Conservation (phyloP, 1,140 invertebrate genomes). For the Drosophila parabipectinata region DNA sequence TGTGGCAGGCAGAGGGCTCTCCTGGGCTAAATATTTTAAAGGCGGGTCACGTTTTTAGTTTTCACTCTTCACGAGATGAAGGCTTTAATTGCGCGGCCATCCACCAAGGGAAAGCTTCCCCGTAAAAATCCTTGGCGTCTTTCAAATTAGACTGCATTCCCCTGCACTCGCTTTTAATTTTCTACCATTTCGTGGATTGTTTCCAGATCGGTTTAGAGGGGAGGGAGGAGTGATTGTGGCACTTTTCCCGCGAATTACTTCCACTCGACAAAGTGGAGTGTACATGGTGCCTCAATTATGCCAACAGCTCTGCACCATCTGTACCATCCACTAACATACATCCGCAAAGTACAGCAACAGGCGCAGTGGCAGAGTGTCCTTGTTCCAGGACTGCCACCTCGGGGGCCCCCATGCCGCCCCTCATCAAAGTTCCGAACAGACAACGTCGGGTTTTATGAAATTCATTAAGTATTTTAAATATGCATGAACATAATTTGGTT, state of each 20-base stretch:
- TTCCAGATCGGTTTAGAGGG: constrained; percentile 14
- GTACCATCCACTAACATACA: background rate
- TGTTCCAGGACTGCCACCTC: background rate
- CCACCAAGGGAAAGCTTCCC: background rate
- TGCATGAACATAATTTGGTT: constrained; percentile 32
- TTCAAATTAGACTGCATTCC: background rate
- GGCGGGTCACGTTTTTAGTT: constrained; percentile 1
- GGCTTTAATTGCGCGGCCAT: background rate
- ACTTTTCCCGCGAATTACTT: background rate
- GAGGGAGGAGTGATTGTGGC: too few relatives aligned
- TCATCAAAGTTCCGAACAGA: constrained; percentile 11
- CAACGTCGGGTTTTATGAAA: constrained; percentile 26
- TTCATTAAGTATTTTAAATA: constrained; percentile 38
- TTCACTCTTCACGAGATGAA: background rate
- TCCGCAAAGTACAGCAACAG: constrained; percentile 5
- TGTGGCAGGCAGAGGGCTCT: background rate
- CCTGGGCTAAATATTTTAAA: background rate
- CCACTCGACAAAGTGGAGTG: background rate
- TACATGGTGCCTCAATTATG: constrained; percentile 10
- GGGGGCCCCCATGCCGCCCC: background rate
- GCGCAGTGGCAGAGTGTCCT: background rate
- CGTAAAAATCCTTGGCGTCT: background rate
- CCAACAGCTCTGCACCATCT: constrained; percentile 1
- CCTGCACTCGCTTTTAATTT: background rate
- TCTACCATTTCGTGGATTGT: constrained; percentile 18